A percentile compares a stretch with the other conserved stretches of the same genome.
Conservation (phyloP, 64 coral and sea anemone species). For the Astreopora myriophthalma region DNA sequence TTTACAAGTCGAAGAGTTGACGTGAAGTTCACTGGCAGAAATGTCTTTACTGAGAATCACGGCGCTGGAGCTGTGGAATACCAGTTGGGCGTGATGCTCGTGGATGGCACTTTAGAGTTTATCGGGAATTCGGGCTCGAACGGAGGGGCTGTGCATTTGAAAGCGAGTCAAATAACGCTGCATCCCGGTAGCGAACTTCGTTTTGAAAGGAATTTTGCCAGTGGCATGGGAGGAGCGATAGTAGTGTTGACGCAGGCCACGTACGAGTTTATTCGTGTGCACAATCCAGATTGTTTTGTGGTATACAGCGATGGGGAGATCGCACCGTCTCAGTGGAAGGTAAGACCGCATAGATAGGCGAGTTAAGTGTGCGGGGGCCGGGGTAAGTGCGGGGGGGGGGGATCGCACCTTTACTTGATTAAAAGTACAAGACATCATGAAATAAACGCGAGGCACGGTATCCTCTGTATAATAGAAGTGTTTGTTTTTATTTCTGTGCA, state of each 20-base stretch:
- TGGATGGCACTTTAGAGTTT: conserved; percentile 67
- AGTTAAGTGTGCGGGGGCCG: background rate
- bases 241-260: conserved; percentile 26
- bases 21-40: conserved; percentile 55
- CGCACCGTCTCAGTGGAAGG: conserved; percentile 86
- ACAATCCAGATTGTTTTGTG: conserved; percentile 89
- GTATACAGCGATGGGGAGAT: conserved; percentile 30
- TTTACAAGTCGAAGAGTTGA: conserved; percentile 69
- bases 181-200: conserved; percentile 65
- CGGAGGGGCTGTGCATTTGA: conserved; percentile 62
- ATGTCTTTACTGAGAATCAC: conserved; percentile 55
- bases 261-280: conserved; percentile 70
- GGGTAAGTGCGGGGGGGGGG: background rate
- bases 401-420: background rate
- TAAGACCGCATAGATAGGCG: background rate
- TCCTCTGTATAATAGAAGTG: too few relatives aligned
- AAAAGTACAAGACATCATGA: too few relatives aligned
- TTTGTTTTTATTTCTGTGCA: too few relatives aligned
- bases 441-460: too few relatives aligned
- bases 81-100: conserved; percentile 50
- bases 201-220: conserved; percentile 66
- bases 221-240: conserved; percentile 64
- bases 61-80: conserved; percentile 71
- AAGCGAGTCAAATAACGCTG: conserved; percentile 72
- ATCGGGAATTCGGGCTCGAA: conserved; percentile 55